phyloP scores from a whole-genome alignment of 2,797 vertebrate species.

The Steatocranus sp. region DNA sequence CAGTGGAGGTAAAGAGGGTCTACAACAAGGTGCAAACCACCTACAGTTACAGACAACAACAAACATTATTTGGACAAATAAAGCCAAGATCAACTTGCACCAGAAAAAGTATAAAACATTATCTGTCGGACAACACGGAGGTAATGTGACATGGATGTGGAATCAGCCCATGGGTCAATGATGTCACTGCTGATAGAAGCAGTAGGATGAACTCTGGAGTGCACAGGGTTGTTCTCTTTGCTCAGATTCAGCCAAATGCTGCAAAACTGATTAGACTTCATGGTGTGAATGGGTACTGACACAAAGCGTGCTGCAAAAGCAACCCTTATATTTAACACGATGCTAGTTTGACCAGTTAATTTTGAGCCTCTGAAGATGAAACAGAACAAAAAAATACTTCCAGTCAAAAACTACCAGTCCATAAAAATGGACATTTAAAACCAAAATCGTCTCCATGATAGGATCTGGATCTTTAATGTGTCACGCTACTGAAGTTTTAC shows the following conservation, averaged over 20 bases:
- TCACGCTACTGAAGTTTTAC: background rate
- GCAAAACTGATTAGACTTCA: background rate
- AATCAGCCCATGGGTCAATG: background rate
- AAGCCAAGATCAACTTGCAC: background rate
- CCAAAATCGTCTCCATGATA: background rate
- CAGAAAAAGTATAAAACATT: background rate
- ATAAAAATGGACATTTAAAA: background rate
- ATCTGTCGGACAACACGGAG: background rate
- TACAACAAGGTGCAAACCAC: background rate
- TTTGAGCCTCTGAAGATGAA: background rate
- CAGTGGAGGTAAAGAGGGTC: background rate
- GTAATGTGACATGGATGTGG: background rate
- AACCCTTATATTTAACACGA: background rate
- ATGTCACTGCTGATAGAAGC: background rate
- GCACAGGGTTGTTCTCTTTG: accelerated
- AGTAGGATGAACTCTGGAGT: background rate
- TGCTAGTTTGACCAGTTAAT: accelerated
- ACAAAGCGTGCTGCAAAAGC: background rate
- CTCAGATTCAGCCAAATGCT: background rate
- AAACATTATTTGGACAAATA: background rate
- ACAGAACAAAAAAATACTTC: background rate
- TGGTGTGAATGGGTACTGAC: background rate
- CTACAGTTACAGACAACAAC: background rate
- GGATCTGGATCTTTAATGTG: background rate
- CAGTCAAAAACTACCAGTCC: background rate